Conservation (phyloP, 2,888 invertebrate genomes). For the Chymomyza caudatula region DNA sequence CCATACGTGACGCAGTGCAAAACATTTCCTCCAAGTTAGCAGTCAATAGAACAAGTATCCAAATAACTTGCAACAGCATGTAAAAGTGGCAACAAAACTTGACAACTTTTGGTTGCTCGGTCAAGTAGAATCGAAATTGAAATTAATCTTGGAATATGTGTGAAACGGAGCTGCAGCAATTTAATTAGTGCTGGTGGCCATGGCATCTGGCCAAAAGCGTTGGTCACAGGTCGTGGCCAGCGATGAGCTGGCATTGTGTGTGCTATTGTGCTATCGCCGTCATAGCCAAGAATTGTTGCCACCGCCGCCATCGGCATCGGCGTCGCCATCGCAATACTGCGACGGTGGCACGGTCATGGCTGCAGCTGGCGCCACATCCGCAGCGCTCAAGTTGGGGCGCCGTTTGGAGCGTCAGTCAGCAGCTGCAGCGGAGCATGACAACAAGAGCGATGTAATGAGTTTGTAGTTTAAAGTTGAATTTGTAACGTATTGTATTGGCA, state of each 20-base stretch:
- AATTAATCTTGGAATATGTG: slow-evolving; percentile 11
- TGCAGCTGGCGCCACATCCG: slow-evolving; percentile 40
- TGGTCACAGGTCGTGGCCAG: slow-evolving; percentile 74
- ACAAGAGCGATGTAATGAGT: slow-evolving; percentile 4
- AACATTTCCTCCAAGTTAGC: slow-evolving; percentile 31
- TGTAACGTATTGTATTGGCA: neutral
- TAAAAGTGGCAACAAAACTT: neutral
- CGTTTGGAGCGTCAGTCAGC: slow-evolving; percentile 50
- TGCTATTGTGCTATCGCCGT: slow-evolving; percentile 62
- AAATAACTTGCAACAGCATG: slow-evolving; percentile 37
- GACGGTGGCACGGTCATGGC: slow-evolving; percentile 10
- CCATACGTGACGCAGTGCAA: neutral
- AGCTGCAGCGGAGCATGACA: slow-evolving; percentile 52
- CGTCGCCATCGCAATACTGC: slow-evolving; percentile 5
- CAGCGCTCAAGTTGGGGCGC: slow-evolving; percentile 45
- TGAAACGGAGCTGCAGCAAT: neutral
- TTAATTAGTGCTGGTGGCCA: slow-evolving; percentile 10
- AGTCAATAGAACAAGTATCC: slow-evolving; percentile 36
- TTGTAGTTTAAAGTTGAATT: neutral
- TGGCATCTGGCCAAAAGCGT: slow-evolving; percentile 42
- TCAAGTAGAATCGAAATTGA: slow-evolving; percentile 2
- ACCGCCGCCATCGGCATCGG: too few relatives aligned
- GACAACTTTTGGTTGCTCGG: slow-evolving; percentile 6
- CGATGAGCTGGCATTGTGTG: slow-evolving; percentile 60
- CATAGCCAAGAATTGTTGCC: slow-evolving; percentile 42